Conservation (phyloP, 1,140 invertebrate genomes). For the Diploscapter pachys region DNA sequence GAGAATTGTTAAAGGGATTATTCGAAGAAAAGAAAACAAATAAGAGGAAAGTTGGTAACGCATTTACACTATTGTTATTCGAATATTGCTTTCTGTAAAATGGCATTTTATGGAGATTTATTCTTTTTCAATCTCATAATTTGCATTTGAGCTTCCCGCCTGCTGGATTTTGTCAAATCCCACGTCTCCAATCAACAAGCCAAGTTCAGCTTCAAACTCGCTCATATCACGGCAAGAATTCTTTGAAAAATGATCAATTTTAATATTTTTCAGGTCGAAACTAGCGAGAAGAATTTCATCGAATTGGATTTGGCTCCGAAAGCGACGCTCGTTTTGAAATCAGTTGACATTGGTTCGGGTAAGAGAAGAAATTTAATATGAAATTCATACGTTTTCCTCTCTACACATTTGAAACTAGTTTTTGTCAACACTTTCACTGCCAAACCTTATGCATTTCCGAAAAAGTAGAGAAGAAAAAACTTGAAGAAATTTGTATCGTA, state of each 20-base stretch:
- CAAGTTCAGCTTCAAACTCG: background rate
- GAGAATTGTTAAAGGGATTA: no score
- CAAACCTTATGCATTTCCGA: no score
- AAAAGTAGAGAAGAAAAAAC: background rate
- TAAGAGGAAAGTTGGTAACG: no score
- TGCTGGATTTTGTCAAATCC: slow-evolving; percentile 1
- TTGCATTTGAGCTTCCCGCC: background rate
- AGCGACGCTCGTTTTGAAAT: background rate
- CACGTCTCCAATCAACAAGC: background rate
- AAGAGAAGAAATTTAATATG: no score
- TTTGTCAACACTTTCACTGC: no score
- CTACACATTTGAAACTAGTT: no score
- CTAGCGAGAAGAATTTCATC: background rate
- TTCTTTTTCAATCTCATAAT: background rate
- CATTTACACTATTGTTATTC: no score
- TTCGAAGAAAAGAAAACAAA: no score
- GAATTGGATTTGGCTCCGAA: slow-evolving; percentile 6
- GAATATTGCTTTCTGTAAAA: no score
- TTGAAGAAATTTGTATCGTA: background rate
- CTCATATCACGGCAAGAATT: background rate
- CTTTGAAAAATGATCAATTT: background rate
- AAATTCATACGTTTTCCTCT: no score
- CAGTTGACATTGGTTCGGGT: no score
- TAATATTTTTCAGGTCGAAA: background rate
- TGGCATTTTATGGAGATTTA: background rate